Conservation (phyloP, 2,888 invertebrate genomes). For the Leptopterna dolabrata region DNA sequence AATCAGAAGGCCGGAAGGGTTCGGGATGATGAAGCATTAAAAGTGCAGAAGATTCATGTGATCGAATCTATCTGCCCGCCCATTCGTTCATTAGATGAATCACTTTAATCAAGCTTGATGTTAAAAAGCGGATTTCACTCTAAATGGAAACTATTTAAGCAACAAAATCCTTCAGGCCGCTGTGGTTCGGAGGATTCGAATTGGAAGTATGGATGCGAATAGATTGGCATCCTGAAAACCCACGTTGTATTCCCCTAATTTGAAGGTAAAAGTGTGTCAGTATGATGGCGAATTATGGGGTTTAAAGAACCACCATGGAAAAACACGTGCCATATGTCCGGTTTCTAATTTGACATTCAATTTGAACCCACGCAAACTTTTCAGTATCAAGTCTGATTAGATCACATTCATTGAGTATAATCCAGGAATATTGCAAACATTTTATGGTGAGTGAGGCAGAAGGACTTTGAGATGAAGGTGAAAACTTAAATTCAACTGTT, state of each 20-base stretch:
- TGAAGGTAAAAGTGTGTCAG: too few species aligned
- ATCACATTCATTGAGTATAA: background rate
- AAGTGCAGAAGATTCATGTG: slow-evolving; percentile 12
- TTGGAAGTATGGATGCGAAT: too few species aligned
- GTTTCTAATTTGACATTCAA: too few species aligned
- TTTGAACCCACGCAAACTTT: too few species aligned
- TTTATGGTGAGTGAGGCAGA: background rate
- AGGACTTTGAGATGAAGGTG: background rate
- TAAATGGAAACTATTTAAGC: background rate
- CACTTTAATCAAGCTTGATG: slow-evolving; percentile 10
- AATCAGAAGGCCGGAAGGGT: background rate
- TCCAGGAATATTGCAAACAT: background rate
- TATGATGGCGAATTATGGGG: too few species aligned
- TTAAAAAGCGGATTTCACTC: background rate
- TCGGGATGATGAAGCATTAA: slow-evolving; percentile 5
- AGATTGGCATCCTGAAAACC: too few species aligned
- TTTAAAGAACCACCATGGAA: too few species aligned
- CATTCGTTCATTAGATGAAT: slow-evolving; percentile 5
- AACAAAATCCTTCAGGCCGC: too few species aligned
- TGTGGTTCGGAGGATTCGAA: too few species aligned
- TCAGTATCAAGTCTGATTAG: background rate
- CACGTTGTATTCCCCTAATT: too few species aligned
- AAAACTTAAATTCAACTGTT: background rate
- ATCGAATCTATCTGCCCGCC: background rate
- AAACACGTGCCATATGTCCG: too few species aligned